Percentiles rank a stretch among this genome's conserved stretches.
phyloP scores from a whole-genome alignment of 2,113 vertebrate genomes.

The Oophaga pumilio region DNA sequence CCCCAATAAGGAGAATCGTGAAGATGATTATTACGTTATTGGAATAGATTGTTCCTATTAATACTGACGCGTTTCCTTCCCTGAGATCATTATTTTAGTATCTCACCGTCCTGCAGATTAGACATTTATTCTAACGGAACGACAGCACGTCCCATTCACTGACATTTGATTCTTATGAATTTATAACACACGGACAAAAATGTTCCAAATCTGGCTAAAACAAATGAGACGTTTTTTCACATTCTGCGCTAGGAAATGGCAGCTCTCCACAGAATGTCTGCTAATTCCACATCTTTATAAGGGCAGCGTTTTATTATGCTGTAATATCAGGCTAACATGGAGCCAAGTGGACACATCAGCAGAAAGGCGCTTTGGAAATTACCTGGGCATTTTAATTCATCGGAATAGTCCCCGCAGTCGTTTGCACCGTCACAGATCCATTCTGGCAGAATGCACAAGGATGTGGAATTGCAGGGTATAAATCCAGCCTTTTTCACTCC shows the following conservation, averaged over 20 bases:
- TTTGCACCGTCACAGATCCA: slow-evolving; percentile 98
- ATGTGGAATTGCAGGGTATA: slow-evolving; percentile 93
- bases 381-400: slow-evolving; percentile 96
- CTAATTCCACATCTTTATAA: not conserved
- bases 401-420: slow-evolving; percentile 95
- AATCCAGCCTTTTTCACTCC: slow-evolving; percentile 90
- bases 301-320: slow-evolving; percentile 10
- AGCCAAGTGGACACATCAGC: slow-evolving; percentile 22
- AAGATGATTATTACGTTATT: too few relatives aligned
- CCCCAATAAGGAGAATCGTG: too few relatives aligned
- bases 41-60: too few relatives aligned
- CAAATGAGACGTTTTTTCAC: not conserved
- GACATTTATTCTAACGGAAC: not conserved
- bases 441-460: slow-evolving; percentile 89
- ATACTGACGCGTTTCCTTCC: too few relatives aligned
- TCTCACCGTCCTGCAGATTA: not conserved
- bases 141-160: not conserved
- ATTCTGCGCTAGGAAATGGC: not conserved
- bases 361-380: slow-evolving; percentile 64
- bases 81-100: not conserved
- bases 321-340: not conserved
- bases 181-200: slow-evolving; percentile 8
- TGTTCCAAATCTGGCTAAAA: not conserved
- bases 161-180: slow-evolving; percentile 21
- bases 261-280: not conserved